Base-by-base conservation (phyloP, 1,140 invertebrate genomes). In the Idris sp. region DNA sequence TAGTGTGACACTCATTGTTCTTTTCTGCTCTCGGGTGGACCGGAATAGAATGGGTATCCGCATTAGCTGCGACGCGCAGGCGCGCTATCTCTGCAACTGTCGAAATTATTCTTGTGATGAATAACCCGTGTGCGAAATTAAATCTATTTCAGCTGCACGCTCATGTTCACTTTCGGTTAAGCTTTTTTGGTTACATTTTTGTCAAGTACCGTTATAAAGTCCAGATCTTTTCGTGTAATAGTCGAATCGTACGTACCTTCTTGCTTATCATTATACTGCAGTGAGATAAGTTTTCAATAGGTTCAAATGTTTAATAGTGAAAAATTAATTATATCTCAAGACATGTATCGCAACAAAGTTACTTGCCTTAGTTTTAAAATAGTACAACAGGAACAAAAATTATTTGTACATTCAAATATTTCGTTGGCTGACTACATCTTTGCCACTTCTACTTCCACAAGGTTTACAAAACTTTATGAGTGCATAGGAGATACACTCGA, bases 1-100 rank as follows among this genome's bases (percentile, higher is more conserved):
- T n/a, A n/a, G n/a, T 79, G 76, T 76, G 77, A 81, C 65, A 80
- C 78, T 85, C 83, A 86, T 86, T 86, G 84, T 86, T 86, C 84
- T 84, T 85, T 83, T 86, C 84, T 83, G 56, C 68, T 82, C 74
- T 77, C 74, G 73, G 69, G 53, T 65, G 69, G 74, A 78, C 83
- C 77, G 76, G 81, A 86, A 86, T 86, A 86, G 84, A 83, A 83
- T 77, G 78, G n/a, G 77, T 78, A 81, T 83, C 79, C 75, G 72
- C 68, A 44, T 61, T 56, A 33, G 35, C n/a, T 40, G 41, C 25
- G 40, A 4, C 9, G 62, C 49, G 56, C 62, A 56, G 41, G 62
- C 61, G 61, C 41, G 43, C 40, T 48, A 68, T 79, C 65, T 61
- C 35, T 13, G 35, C 51, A 56, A 71, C 62, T 72, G 64, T 72